Base-by-base conservation (phyloP, 2,113 vertebrate genomes). In the Plecturocebus donacophilus region DNA sequence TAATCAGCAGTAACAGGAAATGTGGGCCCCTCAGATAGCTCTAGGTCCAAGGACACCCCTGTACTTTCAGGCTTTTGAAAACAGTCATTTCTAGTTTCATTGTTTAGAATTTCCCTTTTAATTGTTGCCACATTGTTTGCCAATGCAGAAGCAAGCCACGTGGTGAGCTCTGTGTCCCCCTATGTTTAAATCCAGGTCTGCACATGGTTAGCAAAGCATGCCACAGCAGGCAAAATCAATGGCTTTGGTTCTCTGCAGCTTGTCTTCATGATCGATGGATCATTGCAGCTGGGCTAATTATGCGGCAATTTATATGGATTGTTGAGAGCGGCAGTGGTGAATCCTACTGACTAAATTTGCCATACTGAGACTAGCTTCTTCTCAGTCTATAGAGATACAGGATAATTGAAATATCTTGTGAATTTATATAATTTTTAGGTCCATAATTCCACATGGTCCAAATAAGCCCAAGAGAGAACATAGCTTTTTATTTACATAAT, bases 241-340 rank as follows among this genome's bases (percentile, higher is more conserved):
- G 81, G 30, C n/a, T 84, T 80, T 25, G 20, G 68, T 68, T 49
- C 77, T 83, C 42, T 3, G 6, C 35, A 58, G 70, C 64, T 58
- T 94, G 83, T 96, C 90, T 58, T 73, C 35, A 3, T 58, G 91
- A 90, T 23, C 40, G 23, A 83, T 91, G 70, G 85, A 86, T 94
- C 88, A 75, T 14, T 94, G 73, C 86, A 94, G 81, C 84, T 30
- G 42, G 49, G 73, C 71, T 96, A 92, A 96, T 97, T 94, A 93
- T 52, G 47, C 88, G 47, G 86, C 66, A 87, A 88, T 96, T 96
- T 87, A 64, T 76, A 96, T 70, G 3, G 38, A 91, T 49, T 76
- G 81, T 77, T 86, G 87, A 42, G 54, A 88, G 56, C 2, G 0
- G 20, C 58, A 45, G 61, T 61, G 77, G 94, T 82, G 56, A 95